Percentiles rank a stretch among this genome's conserved stretches.
phyloP scores from a whole-genome alignment of 2,113 vertebrate species.

The Peromyscus leucopus region DNA sequence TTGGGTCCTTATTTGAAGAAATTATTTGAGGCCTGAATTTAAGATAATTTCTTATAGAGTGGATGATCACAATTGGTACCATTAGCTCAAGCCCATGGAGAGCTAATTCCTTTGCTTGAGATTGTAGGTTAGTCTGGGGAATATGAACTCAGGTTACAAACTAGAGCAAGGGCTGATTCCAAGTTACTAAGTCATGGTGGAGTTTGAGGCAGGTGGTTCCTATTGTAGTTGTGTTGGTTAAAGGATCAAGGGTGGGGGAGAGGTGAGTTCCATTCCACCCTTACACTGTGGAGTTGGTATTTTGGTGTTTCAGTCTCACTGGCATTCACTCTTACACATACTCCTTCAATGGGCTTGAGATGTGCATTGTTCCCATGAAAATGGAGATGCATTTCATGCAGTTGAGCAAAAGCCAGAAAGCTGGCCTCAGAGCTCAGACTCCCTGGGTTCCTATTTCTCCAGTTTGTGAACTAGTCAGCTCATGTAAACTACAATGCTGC shows the following conservation, averaged over 20 bases:
- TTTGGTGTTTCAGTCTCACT: not conserved
- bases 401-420: not conserved
- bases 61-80: not conserved
- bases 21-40: not conserved
- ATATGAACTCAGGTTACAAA: not conserved
- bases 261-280: not conserved
- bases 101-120: constrained; percentile 19
- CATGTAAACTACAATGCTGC: not conserved
- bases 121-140: not conserved
- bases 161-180: not conserved
- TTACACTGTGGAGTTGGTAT: not conserved
- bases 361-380: not conserved
- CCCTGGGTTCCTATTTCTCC: not conserved
- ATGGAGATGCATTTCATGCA: not conserved
- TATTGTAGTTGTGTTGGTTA: not conserved
- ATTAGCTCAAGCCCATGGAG: not conserved
- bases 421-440: not conserved
- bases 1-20: constrained; percentile 17
- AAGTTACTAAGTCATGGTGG: not conserved
- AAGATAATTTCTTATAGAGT: constrained; percentile 15
- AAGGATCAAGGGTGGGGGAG: not conserved
- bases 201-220: not conserved
- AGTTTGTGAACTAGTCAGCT: not conserved
- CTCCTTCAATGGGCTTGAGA: not conserved
- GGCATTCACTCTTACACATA: not conserved